phyloP scores from a whole-genome alignment of 2,113 vertebrate species.

The Sminthopsis crassicaudata region DNA sequence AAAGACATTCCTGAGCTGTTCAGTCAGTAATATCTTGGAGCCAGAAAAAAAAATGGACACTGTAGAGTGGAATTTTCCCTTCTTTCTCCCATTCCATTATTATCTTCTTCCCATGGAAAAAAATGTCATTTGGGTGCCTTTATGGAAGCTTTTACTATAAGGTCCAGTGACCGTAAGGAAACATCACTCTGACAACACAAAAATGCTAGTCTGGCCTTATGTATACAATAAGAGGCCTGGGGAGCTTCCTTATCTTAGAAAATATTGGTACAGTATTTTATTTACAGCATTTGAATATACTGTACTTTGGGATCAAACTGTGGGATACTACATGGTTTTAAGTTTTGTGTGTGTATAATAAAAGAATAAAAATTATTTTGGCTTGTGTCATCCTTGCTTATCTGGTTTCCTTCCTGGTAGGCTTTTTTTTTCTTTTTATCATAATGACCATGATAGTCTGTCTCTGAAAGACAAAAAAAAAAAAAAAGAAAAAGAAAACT shows the following conservation, averaged over 20 bases:
- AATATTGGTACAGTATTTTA: not conserved
- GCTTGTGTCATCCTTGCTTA: not conserved
- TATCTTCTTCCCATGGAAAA: not conserved
- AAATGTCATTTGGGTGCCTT: not conserved
- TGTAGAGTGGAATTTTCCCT: not conserved
- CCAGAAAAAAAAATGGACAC: not conserved
- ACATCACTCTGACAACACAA: not conserved
- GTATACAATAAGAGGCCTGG: not conserved
- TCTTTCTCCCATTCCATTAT: not conserved
- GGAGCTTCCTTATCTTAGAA: not conserved
- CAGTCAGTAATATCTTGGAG: not conserved
- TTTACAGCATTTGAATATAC: not conserved
- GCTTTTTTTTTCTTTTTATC: not conserved
- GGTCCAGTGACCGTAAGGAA: not conserved
- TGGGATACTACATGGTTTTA: not conserved
- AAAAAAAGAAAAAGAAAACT: not conserved
- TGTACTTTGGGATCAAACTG: not conserved
- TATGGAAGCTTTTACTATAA: not conserved
- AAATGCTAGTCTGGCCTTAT: not conserved
- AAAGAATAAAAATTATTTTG: not conserved
- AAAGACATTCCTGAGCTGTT: not conserved
- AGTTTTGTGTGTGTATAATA: not conserved
- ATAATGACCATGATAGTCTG: not conserved
- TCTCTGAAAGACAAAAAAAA: not conserved
- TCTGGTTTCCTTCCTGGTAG: not conserved